phyloP scores from a whole-genome alignment of 2,797 vertebrate genomes.

The Xenentodon cancila region DNA sequence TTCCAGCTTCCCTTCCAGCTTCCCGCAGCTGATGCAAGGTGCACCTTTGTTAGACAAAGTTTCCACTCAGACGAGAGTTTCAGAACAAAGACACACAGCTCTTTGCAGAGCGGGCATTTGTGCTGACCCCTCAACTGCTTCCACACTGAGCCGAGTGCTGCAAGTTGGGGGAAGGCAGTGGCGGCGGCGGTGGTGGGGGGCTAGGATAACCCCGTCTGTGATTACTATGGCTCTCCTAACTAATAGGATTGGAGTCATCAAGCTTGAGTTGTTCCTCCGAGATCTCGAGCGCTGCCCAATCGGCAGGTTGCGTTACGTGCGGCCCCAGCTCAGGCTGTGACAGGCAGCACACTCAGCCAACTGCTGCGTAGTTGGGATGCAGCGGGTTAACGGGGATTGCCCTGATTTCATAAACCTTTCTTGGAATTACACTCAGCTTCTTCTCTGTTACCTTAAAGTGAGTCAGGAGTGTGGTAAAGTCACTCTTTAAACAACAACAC shows the following conservation, averaged over 20 bases:
- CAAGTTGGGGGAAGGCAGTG: constrained; percentile 3
- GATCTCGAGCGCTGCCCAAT: constrained; percentile 60
- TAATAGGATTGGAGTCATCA: constrained; percentile 82
- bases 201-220: constrained; percentile 61
- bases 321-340: constrained; percentile 50
- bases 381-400: constrained; percentile 73
- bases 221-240: constrained; percentile 72
- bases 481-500: background rate
- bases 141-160: constrained; percentile 36
- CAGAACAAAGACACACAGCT: constrained; percentile 47
- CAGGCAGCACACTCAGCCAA: constrained; percentile 63
- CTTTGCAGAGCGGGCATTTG: constrained; percentile 27
- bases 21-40: constrained; percentile 51
- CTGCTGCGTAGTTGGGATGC: constrained; percentile 67
- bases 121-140: constrained; percentile 54
- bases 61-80: constrained; percentile 57
- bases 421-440: constrained; percentile 65
- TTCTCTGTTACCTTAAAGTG: constrained; percentile 43
- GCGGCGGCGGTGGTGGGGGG: constrained; percentile 1
- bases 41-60: constrained; percentile 63
- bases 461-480: constrained; percentile 12
- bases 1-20: constrained; percentile 34
- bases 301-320: constrained; percentile 43
- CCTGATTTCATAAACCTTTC: constrained; percentile 78
- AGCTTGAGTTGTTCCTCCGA: constrained; percentile 69